phyloP scores from a whole-genome alignment of 2,888 invertebrate species.

The Archips crataeganus region DNA sequence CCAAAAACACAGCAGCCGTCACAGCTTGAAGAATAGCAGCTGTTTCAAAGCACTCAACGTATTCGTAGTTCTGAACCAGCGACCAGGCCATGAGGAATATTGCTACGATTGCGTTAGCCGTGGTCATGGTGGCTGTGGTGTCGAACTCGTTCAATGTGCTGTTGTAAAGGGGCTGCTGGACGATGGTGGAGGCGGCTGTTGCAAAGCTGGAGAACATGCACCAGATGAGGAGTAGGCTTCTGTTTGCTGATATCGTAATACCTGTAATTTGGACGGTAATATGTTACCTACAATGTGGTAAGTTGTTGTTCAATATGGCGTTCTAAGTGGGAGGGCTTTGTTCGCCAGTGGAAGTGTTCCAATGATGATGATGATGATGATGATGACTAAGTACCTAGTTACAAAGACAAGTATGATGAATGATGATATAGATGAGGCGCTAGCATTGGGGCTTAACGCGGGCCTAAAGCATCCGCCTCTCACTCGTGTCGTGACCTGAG shows the following conservation, averaged over 20 bases:
- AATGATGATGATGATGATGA: no score
- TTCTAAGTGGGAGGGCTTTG: no score
- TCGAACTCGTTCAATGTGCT: constrained; percentile 78
- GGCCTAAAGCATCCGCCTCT: no score
- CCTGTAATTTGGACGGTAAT: constrained; percentile 59
- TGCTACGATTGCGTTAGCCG: constrained; percentile 73
- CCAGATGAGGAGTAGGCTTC: constrained; percentile 74
- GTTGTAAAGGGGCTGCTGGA: constrained; percentile 76
- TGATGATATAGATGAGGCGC: no score
- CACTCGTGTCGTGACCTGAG: no score
- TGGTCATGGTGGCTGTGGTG: constrained; percentile 75
- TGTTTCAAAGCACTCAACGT: constrained; percentile 71
- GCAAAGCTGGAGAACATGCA: constrained; percentile 77
- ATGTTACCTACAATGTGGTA: not conserved
- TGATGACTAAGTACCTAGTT: no score
- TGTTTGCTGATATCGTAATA: constrained; percentile 67
- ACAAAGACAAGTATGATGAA: no score
- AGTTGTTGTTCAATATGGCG: not conserved
- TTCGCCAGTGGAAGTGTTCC: no score
- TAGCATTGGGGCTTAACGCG: no score
- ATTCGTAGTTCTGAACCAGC: constrained; percentile 69
- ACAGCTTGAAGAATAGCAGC: constrained; percentile 70
- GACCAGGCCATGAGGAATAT: constrained; percentile 71
- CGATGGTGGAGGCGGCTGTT: constrained; percentile 69
- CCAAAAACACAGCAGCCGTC: constrained; percentile 70